These are phyloP conservation scores for Chelon labrosus DNA, from an alignment of 2,797 vertebrate species.

Conservation along the genomic window DNA sequence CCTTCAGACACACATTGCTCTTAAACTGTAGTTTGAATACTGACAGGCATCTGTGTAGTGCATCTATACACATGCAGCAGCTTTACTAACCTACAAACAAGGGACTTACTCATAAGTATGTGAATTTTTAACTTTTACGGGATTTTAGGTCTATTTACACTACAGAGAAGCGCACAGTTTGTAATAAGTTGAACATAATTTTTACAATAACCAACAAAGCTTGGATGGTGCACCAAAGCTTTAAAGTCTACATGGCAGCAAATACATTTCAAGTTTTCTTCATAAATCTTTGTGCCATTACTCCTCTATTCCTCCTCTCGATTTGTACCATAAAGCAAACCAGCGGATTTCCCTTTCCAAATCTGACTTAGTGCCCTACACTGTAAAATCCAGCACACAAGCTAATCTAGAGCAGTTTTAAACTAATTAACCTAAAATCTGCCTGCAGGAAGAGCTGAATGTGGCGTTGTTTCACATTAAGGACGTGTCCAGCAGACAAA, in stretches of 20 bases:
- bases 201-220: no score
- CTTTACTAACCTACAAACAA: background rate
- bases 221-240: no score
- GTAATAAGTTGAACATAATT: no score
- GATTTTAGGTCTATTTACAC: no score
- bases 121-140: no score
- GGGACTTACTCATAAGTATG: background rate
- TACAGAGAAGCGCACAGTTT: no score
- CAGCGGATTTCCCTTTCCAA: background rate
- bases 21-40: background rate
- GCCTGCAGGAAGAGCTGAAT: constrained; percentile 91
- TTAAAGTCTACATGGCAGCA: no score
- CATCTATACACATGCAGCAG: background rate
- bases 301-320: background rate
- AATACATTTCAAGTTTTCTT: no score
- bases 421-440: background rate
- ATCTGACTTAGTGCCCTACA: background rate
- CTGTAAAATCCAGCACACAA: background rate
- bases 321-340: background rate
- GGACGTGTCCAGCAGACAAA: constrained; percentile 91
- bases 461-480: constrained; percentile 91
- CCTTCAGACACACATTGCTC: constrained; percentile 11
- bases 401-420: background rate
- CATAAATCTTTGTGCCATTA: no score
- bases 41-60: background rate